A percentile compares a stretch with the other conserved stretches of the same genome.
Evolutionary conservation across 2,113 vertebrate genomes (phyloP).

Genomic region (Protobothrops flavoviridis): DNA sequence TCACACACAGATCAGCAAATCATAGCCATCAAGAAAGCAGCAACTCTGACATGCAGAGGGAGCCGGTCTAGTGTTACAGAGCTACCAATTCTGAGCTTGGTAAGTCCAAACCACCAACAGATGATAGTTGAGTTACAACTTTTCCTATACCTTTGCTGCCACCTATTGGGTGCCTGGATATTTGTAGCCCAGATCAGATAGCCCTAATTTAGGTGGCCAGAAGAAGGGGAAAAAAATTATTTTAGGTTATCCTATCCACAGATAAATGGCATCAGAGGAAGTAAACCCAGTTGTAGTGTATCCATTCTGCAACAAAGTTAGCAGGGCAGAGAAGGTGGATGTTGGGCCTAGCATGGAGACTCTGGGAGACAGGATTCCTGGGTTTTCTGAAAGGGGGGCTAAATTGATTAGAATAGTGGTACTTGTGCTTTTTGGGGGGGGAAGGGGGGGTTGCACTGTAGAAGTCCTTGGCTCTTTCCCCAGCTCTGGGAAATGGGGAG

Average conservation of each 20-base stretch:
- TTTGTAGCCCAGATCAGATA: background rate
- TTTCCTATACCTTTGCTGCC: background rate
- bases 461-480: conserved; percentile 2
- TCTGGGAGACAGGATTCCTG: background rate
- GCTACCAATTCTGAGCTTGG: background rate
- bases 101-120: too few species aligned
- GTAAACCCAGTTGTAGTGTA: background rate
- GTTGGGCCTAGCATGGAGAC: background rate
- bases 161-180: background rate
- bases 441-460: background rate
- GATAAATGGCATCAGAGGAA: background rate
- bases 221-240: background rate
- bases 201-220: background rate
- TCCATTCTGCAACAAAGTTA: background rate
- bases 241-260: background rate
- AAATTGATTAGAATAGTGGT: background rate
- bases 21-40: background rate
- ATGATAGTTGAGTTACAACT: background rate
- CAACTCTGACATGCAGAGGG: background rate
- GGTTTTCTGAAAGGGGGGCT: background rate
- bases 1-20: background rate
- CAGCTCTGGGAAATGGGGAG: conserved; percentile 2
- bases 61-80: background rate
- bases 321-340: background rate
- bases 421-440: background rate